Base-by-base conservation (phyloP, 2,888 invertebrate species). In the Lapara coniferarum region DNA sequence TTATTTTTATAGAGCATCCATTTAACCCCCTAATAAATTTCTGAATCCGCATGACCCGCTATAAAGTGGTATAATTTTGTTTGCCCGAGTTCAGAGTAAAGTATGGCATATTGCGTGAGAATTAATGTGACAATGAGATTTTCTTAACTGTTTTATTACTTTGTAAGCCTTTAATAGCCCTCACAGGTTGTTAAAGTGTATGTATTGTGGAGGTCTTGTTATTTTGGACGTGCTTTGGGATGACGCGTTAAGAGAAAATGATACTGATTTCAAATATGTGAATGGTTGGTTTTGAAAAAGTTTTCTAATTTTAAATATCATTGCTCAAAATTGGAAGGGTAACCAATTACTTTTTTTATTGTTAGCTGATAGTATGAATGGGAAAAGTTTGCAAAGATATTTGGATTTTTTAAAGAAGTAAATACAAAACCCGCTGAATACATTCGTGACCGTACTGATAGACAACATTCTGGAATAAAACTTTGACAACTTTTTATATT, bases 181-280 rank as follows among this genome's bases (percentile, higher is more conserved):
- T 49, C 51, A 66, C 59, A 69, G 57, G 66, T 68, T 68, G 58
- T 66, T 44, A 66, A 66, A n/a, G 67, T 59, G 46, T 57, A 66
- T 68, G 69, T 71, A 70, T 67, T 63, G 63, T 59, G 7, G 49
- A 7, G 49, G 25, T 63, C 49, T 49, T 19, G 19, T 63, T 63
- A 63, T 46, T 68, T 67, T 69, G 66, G 46, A 19, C 16, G 12
- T 46, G 16, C 16, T 12, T 16, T 30, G 46, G 14, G 6, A 14
- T 30, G 6, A 6, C 7, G 16, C 12, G 19, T 37, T 37, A 37
- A 10, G 19, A 13, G 19, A 63, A 13, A 16, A 13, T 19, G 56
- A 25, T 55, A 10, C 25, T 25, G 25, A 25, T 25, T 25, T 1
- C 25, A 25, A 25, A 25, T 25, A 25, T 25, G 25, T n/a, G n/a